Evolutionary conservation across 2,113 vertebrate genomes (phyloP).

Genomic region (Callipepla californica): DNA sequence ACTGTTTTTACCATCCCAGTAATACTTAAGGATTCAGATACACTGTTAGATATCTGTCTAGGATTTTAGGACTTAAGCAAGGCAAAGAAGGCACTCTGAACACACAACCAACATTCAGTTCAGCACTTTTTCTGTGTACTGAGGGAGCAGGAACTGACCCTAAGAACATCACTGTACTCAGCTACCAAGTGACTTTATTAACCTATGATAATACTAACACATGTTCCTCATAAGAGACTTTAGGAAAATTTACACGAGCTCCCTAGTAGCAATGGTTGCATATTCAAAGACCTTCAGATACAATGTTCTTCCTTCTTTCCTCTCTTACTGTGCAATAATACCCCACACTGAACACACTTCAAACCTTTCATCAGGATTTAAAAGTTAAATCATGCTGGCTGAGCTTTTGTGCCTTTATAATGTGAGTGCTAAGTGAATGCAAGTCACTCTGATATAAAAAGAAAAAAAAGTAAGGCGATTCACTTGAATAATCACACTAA

Average conservation of each 20-base stretch:
- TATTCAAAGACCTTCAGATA: neutral
- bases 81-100: neutral
- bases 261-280: neutral
- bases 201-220: neutral
- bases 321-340: neutral
- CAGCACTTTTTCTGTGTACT: neutral
- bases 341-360: neutral
- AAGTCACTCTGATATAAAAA: neutral
- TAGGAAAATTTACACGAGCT: neutral
- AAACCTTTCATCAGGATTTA: slow-evolving; percentile 21
- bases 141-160: neutral
- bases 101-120: neutral
- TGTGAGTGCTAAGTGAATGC: neutral
- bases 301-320: neutral
- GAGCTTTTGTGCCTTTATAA: neutral
- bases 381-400: neutral
- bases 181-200: neutral
- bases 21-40: neutral
- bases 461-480: neutral
- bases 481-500: neutral
- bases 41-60: neutral
- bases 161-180: neutral
- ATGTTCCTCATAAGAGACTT: neutral
- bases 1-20: neutral
- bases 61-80: neutral